Evolutionary conservation across 2,113 vertebrate genomes (phyloP).

Genomic region (Melozone crissalis): DNA sequence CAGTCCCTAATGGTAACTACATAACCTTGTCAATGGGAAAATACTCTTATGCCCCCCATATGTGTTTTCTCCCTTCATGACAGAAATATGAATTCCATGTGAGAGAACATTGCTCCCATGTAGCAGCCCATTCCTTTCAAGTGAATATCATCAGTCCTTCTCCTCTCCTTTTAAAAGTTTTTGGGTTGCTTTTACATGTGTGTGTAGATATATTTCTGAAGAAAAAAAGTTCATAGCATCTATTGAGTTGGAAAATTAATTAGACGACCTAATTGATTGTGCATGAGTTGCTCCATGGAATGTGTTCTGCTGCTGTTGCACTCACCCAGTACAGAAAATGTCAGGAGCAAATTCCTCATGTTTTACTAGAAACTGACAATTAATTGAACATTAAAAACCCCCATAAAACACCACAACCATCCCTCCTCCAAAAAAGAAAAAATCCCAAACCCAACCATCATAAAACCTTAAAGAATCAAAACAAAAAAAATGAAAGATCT

Average conservation of each 20-base stretch:
- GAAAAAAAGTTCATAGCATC: slow-evolving; percentile 43
- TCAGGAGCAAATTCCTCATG: not conserved
- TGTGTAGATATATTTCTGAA: slow-evolving; percentile 24
- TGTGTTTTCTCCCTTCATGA: not conserved
- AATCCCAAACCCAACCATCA: not conserved
- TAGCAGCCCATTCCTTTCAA: not conserved
- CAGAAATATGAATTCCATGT: not conserved
- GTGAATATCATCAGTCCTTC: not conserved
- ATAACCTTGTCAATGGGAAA: not conserved
- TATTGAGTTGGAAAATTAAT: slow-evolving; percentile 75
- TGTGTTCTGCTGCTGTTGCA: slow-evolving; percentile 53
- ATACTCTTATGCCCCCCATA: not conserved
- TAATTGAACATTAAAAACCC: not conserved
- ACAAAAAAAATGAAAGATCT: not conserved
- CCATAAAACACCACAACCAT: not conserved
- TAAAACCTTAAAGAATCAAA: not conserved
- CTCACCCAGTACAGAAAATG: slow-evolving; percentile 1
- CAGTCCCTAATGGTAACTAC: not conserved
- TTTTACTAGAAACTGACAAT: slow-evolving; percentile 19
- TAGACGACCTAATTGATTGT: slow-evolving; percentile 70
- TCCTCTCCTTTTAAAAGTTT: slow-evolving; percentile 1
- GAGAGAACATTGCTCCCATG: not conserved
- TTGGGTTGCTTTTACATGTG: slow-evolving; percentile 50
- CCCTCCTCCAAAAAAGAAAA: not conserved
- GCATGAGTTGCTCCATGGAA: slow-evolving; percentile 71